phyloP scores from a whole-genome alignment of 2,888 invertebrate species.

The Harpalus rufipes region DNA sequence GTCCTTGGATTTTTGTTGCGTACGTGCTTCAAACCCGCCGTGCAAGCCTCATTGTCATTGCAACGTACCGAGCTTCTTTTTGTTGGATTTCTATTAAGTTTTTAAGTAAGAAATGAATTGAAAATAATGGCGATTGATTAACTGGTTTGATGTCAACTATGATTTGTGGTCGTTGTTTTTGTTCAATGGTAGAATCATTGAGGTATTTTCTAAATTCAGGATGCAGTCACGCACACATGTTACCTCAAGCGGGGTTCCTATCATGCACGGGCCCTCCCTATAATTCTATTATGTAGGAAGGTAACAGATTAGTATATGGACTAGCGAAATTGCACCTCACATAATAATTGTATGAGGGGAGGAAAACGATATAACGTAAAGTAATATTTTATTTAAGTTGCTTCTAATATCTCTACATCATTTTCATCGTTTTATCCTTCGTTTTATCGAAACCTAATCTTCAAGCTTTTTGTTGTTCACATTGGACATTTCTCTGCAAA shows the following conservation, averaged over 20 bases:
- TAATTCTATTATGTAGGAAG: not conserved
- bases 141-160: conserved; percentile 36
- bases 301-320: no score
- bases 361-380: no score
- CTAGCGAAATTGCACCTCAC: no score
- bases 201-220: not conserved
- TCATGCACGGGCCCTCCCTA: not conserved
- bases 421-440: no score
- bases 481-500: no score
- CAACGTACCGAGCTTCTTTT: conserved; percentile 22
- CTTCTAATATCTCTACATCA: no score
- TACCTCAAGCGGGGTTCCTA: not conserved
- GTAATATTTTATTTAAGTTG: no score
- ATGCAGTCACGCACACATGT: not conserved
- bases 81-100: conserved; percentile 34
- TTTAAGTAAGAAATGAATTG: conserved; percentile 20
- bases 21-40: conserved; percentile 4
- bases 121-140: conserved; percentile 47
- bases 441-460: no score
- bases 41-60: conserved; percentile 22
- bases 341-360: no score
- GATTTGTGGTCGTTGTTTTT: conserved; percentile 21
- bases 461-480: no score
- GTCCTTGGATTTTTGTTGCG: not conserved
- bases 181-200: not conserved